These are phyloP conservation scores for Perithous albicinctus DNA, from an alignment of 2,888 invertebrate genomes.

Conservation along the genomic window DNA sequence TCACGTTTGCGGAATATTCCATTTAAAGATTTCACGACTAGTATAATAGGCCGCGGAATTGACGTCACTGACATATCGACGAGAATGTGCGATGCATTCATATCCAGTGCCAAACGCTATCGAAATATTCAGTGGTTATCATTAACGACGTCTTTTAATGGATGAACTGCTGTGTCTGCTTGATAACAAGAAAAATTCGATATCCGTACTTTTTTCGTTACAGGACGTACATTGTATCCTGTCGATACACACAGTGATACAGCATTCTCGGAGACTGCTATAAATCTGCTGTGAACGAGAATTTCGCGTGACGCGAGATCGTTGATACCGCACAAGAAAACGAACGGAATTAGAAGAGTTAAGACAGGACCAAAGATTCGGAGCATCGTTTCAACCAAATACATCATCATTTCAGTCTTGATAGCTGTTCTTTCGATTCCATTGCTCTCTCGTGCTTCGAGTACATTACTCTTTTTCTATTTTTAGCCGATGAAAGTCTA, in stretches of 20 bases:
- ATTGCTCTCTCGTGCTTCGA: constrained; percentile 48
- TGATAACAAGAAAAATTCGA: constrained; percentile 23
- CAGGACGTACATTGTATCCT: background rate
- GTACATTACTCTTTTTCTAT: constrained; percentile 39
- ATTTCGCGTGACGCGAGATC: constrained; percentile 56
- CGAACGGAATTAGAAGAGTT: constrained; percentile 37
- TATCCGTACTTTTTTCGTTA: background rate
- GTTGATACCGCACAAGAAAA: constrained; percentile 49
- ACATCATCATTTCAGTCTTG: constrained; percentile 14
- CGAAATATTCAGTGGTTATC: constrained; percentile 16
- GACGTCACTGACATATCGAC: constrained; percentile 25
- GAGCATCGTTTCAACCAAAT: constrained; percentile 40
- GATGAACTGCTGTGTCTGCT: background rate
- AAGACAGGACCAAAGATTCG: constrained; percentile 38
- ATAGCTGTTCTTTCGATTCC: constrained; percentile 36
- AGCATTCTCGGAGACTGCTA: background rate
- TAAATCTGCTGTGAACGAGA: constrained; percentile 32
- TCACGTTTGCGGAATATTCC: constrained; percentile 5
- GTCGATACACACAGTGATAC: constrained; percentile 2
- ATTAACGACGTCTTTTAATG: background rate
- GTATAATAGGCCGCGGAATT: background rate
- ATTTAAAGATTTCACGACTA: constrained; percentile 5
- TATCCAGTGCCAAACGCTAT: constrained; percentile 14
- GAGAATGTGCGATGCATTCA: constrained; percentile 3
- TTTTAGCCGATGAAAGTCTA: constrained; percentile 6